phyloP scores from a whole-genome alignment of 2,888 invertebrate genomes.

The Hydropsyche betteni region DNA sequence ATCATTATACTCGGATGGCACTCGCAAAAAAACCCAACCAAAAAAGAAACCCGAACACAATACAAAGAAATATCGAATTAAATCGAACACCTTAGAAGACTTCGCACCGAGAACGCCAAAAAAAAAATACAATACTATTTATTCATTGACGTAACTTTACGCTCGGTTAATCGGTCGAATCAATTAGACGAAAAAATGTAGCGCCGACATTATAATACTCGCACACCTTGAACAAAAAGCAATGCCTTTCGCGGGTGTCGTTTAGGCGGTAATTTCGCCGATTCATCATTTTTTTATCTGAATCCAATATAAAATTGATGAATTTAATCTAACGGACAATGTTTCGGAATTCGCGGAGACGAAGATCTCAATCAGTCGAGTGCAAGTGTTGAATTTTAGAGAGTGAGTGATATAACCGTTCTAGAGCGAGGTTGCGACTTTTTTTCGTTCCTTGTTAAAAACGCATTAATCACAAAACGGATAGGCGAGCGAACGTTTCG shows the following conservation, averaged over 20 bases:
- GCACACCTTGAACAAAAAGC: constrained; percentile 20
- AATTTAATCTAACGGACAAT: no score
- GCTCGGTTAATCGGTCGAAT: constrained; percentile 23
- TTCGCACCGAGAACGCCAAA: neutral
- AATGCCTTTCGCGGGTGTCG: no score
- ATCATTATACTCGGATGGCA: neutral
- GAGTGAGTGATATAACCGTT: constrained; percentile 16
- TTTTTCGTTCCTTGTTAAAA: constrained; percentile 22
- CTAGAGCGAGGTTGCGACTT: constrained; percentile 14
- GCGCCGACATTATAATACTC: constrained; percentile 19
- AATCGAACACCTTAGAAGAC: no score
- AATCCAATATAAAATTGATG: no score
- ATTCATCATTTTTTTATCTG: no score
- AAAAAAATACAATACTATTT: neutral
- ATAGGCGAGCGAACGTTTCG: constrained; percentile 19
- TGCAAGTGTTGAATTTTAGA: constrained; percentile 2
- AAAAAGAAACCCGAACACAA: no score
- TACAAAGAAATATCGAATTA: no score
- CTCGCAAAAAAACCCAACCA: neutral
- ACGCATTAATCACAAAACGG: constrained; percentile 27
- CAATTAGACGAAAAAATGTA: constrained; percentile 18
- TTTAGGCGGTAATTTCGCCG: no score
- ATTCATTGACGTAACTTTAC: constrained; percentile 7
- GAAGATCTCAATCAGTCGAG: no score
- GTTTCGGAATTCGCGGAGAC: no score